Conservation (phyloP, 37 sponge, comb jelly and placozoan genomes). For the Corticium candelabrum region DNA sequence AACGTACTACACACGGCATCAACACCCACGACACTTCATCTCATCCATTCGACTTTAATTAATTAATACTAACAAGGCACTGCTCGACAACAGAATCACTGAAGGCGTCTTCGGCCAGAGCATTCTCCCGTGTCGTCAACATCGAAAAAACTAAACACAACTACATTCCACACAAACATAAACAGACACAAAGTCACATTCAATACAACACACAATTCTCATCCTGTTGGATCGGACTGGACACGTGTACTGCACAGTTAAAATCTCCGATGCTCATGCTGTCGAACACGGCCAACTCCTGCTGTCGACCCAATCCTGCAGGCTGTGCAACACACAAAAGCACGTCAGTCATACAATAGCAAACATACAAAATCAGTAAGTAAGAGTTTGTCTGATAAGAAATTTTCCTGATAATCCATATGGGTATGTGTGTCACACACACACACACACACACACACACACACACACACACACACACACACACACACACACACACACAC, state of each 20-base stretch:
- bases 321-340: background rate
- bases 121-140: conserved; percentile 20
- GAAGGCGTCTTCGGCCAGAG: conserved; percentile 29
- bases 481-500: too few relatives aligned
- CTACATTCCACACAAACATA: too few relatives aligned
- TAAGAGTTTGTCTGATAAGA: too few relatives aligned
- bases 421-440: too few relatives aligned
- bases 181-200: too few relatives aligned
- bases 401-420: too few relatives aligned
- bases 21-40: conserved; percentile 17
- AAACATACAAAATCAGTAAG: too few relatives aligned
- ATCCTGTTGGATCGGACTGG: background rate
- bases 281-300: background rate
- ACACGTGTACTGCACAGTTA: background rate
- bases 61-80: conserved; percentile 22
- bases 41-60: conserved; percentile 32
- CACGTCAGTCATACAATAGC: too few relatives aligned
- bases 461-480: too few relatives aligned
- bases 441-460: too few relatives aligned
- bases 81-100: conserved; percentile 30
- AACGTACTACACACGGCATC: too few relatives aligned
- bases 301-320: background rate
- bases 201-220: background rate
- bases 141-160: conserved; percentile 24
- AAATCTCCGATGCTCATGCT: background rate